Percentiles rank a stretch among this genome's conserved stretches.
Conservation (phyloP, 2,797 vertebrate genomes). For the Myotis findleyi region DNA sequence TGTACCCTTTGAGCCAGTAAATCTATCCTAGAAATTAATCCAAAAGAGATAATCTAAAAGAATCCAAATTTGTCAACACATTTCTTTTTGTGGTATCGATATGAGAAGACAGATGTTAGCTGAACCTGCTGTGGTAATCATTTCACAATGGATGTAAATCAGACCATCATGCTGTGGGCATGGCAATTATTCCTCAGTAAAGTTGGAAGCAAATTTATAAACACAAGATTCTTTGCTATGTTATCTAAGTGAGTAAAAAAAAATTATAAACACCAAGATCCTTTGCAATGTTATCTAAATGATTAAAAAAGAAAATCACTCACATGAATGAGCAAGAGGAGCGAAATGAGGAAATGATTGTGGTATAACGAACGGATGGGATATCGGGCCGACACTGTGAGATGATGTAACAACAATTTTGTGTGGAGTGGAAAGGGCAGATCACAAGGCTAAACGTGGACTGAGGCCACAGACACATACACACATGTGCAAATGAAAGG, state of each 20-base stretch:
- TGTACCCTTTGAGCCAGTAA: neutral
- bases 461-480: neutral
- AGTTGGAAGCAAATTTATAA: neutral
- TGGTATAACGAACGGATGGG: neutral
- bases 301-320: neutral
- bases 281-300: neutral
- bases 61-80: neutral
- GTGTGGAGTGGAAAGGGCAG: neutral
- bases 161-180: neutral
- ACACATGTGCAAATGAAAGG: neutral
- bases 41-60: slow-evolving; percentile 16
- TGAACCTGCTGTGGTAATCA: neutral
- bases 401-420: neutral
- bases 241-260: no score
- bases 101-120: neutral
- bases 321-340: neutral
- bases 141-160: neutral
- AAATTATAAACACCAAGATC: neutral
- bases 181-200: neutral
- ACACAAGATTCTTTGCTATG: neutral
- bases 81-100: neutral
- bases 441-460: neutral
- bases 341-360: slow-evolving; percentile 33
- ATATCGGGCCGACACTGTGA: neutral
- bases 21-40: slow-evolving; percentile 5